Percentiles rank a stretch among this genome's conserved stretches.
These are phyloP conservation scores for Neomonachus schauinslandi DNA, from an alignment of 2,113 vertebrate genomes.

Conservation along the genomic window DNA sequence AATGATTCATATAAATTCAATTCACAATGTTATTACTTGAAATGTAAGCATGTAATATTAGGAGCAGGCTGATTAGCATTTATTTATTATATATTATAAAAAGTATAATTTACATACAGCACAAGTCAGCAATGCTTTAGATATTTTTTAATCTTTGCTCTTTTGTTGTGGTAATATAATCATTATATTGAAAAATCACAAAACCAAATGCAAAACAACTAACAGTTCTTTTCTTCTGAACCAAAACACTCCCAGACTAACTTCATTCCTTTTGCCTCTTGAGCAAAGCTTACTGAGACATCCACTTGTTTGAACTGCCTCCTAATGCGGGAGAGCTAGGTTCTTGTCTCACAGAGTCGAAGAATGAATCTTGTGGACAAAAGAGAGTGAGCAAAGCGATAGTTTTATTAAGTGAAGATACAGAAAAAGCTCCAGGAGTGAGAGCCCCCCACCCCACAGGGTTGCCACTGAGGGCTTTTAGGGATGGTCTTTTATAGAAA, in stretches of 20 bases:
- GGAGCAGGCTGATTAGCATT: not conserved
- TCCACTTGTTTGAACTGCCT: not conserved
- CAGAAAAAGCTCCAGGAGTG: no score
- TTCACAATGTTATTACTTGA: not conserved
- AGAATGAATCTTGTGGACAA: no score
- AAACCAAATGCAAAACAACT: not conserved
- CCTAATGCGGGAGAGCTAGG: no score
- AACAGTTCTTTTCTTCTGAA: not conserved
- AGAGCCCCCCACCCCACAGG: no score
- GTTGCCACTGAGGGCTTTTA: no score
- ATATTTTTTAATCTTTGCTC: not conserved
- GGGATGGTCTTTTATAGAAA: no score
- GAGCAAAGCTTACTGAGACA: not conserved
- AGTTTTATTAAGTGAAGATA: no score
- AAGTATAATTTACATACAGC: not conserved
- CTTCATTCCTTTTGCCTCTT: not conserved
- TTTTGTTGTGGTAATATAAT: not conserved
- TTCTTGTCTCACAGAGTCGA: no score
- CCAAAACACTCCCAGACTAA: not conserved
- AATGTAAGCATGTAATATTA: not conserved
- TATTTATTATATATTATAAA: not conserved
- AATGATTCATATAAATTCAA: not conserved
- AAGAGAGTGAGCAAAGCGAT: no score
- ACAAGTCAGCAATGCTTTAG: not conserved
- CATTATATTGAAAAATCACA: not conserved